Conservation (phyloP, 2,797 vertebrate species). For the Pangasius djambal region DNA sequence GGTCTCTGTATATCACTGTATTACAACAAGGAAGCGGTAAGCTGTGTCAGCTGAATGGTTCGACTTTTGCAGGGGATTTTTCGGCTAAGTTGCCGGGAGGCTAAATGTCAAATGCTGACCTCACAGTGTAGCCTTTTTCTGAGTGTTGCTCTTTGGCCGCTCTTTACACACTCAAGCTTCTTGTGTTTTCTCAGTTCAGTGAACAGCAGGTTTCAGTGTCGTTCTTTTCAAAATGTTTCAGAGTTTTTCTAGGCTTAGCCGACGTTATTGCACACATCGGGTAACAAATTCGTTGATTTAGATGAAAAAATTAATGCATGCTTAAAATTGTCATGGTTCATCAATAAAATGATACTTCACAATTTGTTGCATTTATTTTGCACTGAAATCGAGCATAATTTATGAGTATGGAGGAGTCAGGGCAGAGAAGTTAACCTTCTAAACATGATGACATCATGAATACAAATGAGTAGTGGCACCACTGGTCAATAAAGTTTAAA, state of each 20-base stretch:
- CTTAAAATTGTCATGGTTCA: not conserved
- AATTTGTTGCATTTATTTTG: not conserved
- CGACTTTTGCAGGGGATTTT: conserved; percentile 50
- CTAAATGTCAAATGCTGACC: conserved; percentile 54
- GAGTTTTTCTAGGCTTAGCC: not conserved
- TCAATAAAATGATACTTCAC: not conserved
- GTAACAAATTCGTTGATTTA: not conserved
- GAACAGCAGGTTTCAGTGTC: conserved; percentile 32
- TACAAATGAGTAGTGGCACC: not conserved
- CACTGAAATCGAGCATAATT: not conserved
- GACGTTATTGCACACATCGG: not conserved
- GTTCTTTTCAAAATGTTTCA: conserved; percentile 4
- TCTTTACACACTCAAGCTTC: conserved; percentile 28
- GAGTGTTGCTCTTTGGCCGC: conserved; percentile 35
- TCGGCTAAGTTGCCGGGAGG: conserved; percentile 34
- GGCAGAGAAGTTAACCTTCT: not conserved
- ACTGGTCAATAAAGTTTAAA: conserved; percentile 9
- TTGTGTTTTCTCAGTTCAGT: conserved; percentile 10
- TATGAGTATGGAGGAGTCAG: not conserved
- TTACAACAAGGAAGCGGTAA: conserved; percentile 23
- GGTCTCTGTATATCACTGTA: not conserved
- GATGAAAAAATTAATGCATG: not conserved
- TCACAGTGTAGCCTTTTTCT: conserved; percentile 38
- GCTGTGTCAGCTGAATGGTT: conserved; percentile 34
- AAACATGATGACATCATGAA: no score